Evolutionary conservation across 2,113 vertebrate genomes (phyloP), one percentile per base, ranked within the genome.

Genomic region (Campylomormyrus numenius): DNA sequence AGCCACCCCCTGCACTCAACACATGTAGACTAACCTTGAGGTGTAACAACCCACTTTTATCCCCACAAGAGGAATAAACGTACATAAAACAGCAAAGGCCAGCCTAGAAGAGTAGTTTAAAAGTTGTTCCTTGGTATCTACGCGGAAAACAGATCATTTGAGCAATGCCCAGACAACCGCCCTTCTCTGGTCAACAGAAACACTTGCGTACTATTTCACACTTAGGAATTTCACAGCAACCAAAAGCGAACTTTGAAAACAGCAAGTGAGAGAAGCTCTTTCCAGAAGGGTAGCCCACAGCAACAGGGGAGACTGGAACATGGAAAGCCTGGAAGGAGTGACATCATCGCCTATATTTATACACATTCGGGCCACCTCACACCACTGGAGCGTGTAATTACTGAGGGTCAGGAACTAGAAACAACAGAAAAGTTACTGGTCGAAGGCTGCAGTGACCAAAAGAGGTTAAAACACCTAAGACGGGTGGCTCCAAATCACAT

Each of bases 271-370:
- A n/a, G 45, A 24, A 85, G 35, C 83, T 85, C 42, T 48, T 85
- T 48, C 83, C 24, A 85, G 42, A 48, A 45, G 21, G 11, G 19
- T 48, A 21, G 83, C 83, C 42, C 83, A 85, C 42, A 85, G 45
- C 7, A 85, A 48, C 19, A 24, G 83, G 45, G 45, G 42, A 24
- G 45, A 21, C 45, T n/a, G 24, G 83, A 46, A n/a, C 42, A 85
- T 3, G 19, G 21, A 48, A 39, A 85, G 42, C 24, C 83, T 48
- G 45, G 15, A 45, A 48, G 42, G 21, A 85, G 83, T 85, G 83
- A 85, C 83, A 85, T 85, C 83, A 85, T 46, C 39, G 1, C 21
- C 83, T 85, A 85, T 85, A 85, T 85, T 85, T 85, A 85, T 42
- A 80, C 83, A 85, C 83, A 48, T 46, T 85, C 11, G 21, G 45